These are phyloP conservation scores for Anas bahamensis DNA, from an alignment of 2,797 vertebrate genomes.

Conservation along the genomic window DNA sequence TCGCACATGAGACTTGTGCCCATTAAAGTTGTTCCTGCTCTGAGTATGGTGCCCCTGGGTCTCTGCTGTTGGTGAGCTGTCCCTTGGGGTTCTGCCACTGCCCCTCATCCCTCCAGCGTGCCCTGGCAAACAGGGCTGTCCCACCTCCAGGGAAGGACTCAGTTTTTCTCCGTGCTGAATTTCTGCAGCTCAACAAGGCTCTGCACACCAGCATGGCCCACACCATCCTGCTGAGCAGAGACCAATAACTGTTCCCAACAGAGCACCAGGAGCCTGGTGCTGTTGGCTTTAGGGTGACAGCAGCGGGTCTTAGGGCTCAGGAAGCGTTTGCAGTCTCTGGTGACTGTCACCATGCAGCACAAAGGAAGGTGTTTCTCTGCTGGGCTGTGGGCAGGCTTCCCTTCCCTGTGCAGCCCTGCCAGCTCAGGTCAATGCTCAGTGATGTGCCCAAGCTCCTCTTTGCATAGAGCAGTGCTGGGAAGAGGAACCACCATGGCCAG, in stretches of 20 bases:
- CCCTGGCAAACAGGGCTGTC: not conserved
- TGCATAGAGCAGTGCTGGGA: too few species aligned
- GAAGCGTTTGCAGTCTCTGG: not conserved
- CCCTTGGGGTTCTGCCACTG: not conserved
- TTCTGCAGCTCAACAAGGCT: not conserved
- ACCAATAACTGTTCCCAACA: rapidly evolving
- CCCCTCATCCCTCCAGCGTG: not conserved
- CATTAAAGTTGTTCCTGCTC: slow-evolving; percentile 44
- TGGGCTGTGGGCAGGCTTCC: not conserved
- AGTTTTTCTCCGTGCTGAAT: not conserved
- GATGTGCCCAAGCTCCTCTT: not conserved
- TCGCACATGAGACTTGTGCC: not conserved
- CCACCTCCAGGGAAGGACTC: not conserved
- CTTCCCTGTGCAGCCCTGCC: not conserved
- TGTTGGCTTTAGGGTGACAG: rapidly evolving
- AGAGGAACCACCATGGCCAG: not conserved
- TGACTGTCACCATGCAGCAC: not conserved
- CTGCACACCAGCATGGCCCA: not conserved
- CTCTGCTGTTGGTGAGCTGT: not conserved
- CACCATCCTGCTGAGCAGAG: not conserved
- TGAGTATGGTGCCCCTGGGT: rapidly evolving
- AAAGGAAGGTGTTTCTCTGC: not conserved
- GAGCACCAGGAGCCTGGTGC: not conserved
- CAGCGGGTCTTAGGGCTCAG: rapidly evolving
- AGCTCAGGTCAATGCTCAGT: rapidly evolving